Conservation (phyloP, 2,113 vertebrate species). For the Solea senegalensis region DNA sequence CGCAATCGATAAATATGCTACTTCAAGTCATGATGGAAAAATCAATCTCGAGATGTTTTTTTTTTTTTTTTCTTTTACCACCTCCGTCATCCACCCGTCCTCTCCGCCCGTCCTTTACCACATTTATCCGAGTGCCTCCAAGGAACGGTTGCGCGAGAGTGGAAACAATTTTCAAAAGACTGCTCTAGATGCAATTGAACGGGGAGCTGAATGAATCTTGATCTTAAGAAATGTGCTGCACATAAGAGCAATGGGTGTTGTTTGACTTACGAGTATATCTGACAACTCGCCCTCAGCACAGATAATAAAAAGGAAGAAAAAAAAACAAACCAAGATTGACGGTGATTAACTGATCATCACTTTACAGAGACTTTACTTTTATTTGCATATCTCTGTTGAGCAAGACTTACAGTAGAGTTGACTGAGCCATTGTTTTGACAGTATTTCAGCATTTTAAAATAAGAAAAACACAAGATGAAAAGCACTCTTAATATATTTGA, state of each 20-base stretch:
- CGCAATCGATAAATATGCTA: slow-evolving; percentile 80
- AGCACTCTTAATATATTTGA: not conserved
- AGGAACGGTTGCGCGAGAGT: slow-evolving; percentile 67
- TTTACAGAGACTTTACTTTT: not conserved
- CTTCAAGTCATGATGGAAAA: slow-evolving; percentile 79
- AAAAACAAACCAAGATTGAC: slow-evolving; percentile 22
- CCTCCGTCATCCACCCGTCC: not conserved
- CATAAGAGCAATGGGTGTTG: slow-evolving; percentile 39
- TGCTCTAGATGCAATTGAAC: slow-evolving; percentile 63
- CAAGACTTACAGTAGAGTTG: not conserved
- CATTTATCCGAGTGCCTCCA: slow-evolving; percentile 49
- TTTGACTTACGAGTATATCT: slow-evolving; percentile 35
- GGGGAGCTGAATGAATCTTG: slow-evolving; percentile 71
- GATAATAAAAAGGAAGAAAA: not conserved
- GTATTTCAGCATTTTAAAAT: not conserved
- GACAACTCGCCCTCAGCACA: slow-evolving; percentile 23
- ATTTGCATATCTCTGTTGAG: slow-evolving; percentile 2
- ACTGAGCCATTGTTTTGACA: not conserved
- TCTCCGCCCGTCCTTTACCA: slow-evolving; percentile 1
- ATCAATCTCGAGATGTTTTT: slow-evolving; percentile 63
- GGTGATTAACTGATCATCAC: slow-evolving; percentile 30
- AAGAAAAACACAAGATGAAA: not conserved
- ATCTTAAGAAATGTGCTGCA: slow-evolving; percentile 53
- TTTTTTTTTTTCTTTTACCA: not conserved
- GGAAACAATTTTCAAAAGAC: slow-evolving; percentile 73